phyloP scores from a whole-genome alignment of 1,140 invertebrate species.

The Leptinotarsa defecta region DNA sequence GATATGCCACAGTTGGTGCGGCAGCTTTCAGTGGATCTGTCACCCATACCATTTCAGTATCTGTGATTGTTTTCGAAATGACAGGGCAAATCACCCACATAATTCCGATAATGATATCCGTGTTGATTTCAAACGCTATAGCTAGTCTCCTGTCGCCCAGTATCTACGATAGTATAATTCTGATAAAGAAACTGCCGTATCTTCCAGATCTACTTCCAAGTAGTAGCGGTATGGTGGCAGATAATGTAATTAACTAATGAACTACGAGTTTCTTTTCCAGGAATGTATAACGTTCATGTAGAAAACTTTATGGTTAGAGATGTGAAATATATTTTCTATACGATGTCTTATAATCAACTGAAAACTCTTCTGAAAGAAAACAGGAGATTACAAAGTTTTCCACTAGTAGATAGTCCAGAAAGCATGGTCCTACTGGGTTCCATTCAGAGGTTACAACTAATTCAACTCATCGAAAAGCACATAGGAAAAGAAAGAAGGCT shows the following conservation, averaged over 20 bases:
- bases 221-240: slow-evolving; percentile 64
- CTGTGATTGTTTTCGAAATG: slow-evolving; percentile 98
- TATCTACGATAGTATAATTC: slow-evolving; percentile 97
- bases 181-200: slow-evolving; percentile 97
- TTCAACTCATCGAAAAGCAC: slow-evolving; percentile 85
- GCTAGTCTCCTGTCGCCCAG: slow-evolving; percentile 92
- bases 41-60: slow-evolving; percentile 96
- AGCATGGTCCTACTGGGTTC: slow-evolving; percentile 94
- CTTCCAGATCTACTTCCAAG: slow-evolving; percentile 87
- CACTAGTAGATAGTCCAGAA: slow-evolving; percentile 86
- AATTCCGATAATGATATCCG: slow-evolving; percentile 95
- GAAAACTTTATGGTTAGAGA: slow-evolving; percentile 96
- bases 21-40: slow-evolving; percentile 95
- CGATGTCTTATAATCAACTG: slow-evolving; percentile 85
- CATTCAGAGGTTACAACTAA: slow-evolving; percentile 87
- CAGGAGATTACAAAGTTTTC: slow-evolving; percentile 76
- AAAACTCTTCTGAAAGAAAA: slow-evolving; percentile 77
- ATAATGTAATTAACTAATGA: neutral
- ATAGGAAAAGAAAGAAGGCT: slow-evolving; percentile 83
- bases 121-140: slow-evolving; percentile 92
- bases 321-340: slow-evolving; percentile 89
- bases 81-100: slow-evolving; percentile 90
- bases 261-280: slow-evolving; percentile 23
- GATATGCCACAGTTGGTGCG: slow-evolving; percentile 89
- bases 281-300: slow-evolving; percentile 90